Base-by-base conservation (phyloP, 2,888 invertebrate genomes). In the Apamea sordens region DNA sequence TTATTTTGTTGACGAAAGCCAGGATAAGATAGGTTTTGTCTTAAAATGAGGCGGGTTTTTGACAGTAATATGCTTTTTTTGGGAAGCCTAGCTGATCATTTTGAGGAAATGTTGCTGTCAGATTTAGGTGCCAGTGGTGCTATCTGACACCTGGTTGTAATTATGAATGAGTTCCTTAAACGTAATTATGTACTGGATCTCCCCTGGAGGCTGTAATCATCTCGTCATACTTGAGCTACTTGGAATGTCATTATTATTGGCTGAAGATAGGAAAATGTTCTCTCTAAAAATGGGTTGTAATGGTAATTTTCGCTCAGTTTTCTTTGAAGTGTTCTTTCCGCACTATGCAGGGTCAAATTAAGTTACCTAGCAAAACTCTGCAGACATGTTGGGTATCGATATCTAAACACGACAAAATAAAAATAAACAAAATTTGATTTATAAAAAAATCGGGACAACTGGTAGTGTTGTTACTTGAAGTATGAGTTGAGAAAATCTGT, bases 161-260 rank as follows among this genome's bases (percentile, higher is more conserved):
- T 61, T 64, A 59, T 85, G 80, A 86, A 86, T 89, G 82, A 87
- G 89, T 91, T 89, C 80, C 90, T 91, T 89, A 89, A 89, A 85
- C 72, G 86, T 92, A 93, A 93, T 65, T 92, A 91, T 85, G 85
- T 77, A 85, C 85, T 86, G 86, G 89, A 87, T 84, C 89, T 87
- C 82, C 89, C 91, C 91, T 82, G 83, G 83, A 73, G 92, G 92
- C 87, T 82, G 85, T 87, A 94, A 93, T 94, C 92, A 93, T 89
- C 86, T 85, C 90, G 91, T 90, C 89, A 89, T 89, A 88, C 88
- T 89, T 89, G 76, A 76, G 92, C 93, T 92, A 92, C 93, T 90
- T 86, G 50, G 28, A 50, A 41, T 73, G 28, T 28, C 50, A 63
- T 69, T 56, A 77, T 77, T 41, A 56, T 83, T 24, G 61, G 21